Percentiles rank a stretch among this genome's conserved stretches.
Conservation (phyloP, 35 echinoderm and acorn worm species). For the Ophioderma brevispina region DNA sequence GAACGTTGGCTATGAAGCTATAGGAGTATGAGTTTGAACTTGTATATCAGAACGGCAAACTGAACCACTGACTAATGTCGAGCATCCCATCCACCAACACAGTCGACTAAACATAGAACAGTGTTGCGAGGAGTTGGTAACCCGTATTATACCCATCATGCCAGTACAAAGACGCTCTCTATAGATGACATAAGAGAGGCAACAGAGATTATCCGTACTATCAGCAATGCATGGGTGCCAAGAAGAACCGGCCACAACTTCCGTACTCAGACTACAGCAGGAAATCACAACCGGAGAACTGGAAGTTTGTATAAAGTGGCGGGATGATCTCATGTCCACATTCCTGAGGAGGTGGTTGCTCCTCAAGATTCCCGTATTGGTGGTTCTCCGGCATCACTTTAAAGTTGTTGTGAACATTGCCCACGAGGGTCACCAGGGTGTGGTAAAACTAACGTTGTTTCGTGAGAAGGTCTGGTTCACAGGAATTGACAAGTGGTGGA, state of each 20-base stretch:
- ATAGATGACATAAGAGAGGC: slow-evolving; percentile 19
- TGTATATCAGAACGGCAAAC: slow-evolving; percentile 37
- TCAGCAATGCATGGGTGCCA: slow-evolving; percentile 33
- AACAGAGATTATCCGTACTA: slow-evolving; percentile 45
- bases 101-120: neutral
- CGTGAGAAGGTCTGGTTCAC: slow-evolving; percentile 85
- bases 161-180: slow-evolving; percentile 60
- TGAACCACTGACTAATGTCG: slow-evolving; percentile 85
- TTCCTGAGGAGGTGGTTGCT: slow-evolving; percentile 38
- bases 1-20: slow-evolving; percentile 76
- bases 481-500: slow-evolving; percentile 60
- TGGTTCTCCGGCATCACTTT: slow-evolving; percentile 42
- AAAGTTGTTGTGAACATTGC: slow-evolving; percentile 64
- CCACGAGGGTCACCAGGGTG: slow-evolving; percentile 71
- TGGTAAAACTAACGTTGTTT: slow-evolving; percentile 71
- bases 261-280: neutral
- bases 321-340: slow-evolving; percentile 54
- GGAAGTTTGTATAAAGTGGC: neutral
- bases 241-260: slow-evolving; percentile 42
- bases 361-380: slow-evolving; percentile 41
- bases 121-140: slow-evolving; percentile 56
- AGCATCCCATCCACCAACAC: slow-evolving; percentile 47
- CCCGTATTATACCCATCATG: slow-evolving; percentile 39
- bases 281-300: neutral
- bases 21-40: slow-evolving; percentile 68